Evolutionary conservation across 2,888 invertebrate genomes (phyloP).

Genomic region (Drosophila phalerata): DNA sequence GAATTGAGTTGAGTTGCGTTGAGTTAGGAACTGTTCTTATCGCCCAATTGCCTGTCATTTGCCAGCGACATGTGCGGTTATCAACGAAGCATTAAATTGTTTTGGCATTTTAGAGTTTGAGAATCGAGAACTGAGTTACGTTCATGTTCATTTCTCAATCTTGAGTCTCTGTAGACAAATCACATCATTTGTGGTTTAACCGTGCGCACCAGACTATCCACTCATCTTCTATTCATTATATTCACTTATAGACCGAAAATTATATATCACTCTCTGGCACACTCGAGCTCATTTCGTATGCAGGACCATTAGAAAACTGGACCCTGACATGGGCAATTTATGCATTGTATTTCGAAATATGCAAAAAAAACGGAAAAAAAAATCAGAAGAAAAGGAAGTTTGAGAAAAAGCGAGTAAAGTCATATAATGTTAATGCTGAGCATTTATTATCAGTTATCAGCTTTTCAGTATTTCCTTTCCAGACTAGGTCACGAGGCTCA

Average conservation of each 20-base stretch:
- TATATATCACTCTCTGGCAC: slow-evolving; percentile 1
- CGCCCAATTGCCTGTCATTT: slow-evolving; percentile 72
- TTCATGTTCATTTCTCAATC: slow-evolving; percentile 26
- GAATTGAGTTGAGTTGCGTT: slow-evolving; percentile 4
- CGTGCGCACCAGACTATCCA: slow-evolving; percentile 54
- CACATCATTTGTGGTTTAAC: slow-evolving; percentile 47
- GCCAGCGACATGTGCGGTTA: slow-evolving; percentile 76
- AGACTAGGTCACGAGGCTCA: slow-evolving; percentile 43
- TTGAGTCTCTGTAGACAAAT: slow-evolving; percentile 29
- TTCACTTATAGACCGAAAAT: slow-evolving; percentile 28
- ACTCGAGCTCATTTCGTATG: slow-evolving; percentile 69
- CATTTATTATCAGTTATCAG: slow-evolving; percentile 38
- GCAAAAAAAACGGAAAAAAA: slow-evolving; percentile 3
- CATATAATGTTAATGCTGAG: slow-evolving; percentile 41
- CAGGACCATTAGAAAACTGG: slow-evolving; percentile 53
- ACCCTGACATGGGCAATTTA: slow-evolving; percentile 62
- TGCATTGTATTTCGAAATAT: slow-evolving; percentile 54
- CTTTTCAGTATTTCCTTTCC: slow-evolving; percentile 3
- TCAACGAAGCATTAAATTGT: slow-evolving; percentile 81
- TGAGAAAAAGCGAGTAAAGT: slow-evolving; percentile 5
- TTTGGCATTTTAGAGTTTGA: slow-evolving; percentile 67
- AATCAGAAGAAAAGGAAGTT: neutral
- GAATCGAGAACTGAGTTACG: slow-evolving; percentile 16
- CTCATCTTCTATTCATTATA: slow-evolving; percentile 42
- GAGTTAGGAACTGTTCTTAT: slow-evolving; percentile 58